Base-by-base conservation (phyloP, 2,888 invertebrate species). In the Cataglyphis albicans region DNA sequence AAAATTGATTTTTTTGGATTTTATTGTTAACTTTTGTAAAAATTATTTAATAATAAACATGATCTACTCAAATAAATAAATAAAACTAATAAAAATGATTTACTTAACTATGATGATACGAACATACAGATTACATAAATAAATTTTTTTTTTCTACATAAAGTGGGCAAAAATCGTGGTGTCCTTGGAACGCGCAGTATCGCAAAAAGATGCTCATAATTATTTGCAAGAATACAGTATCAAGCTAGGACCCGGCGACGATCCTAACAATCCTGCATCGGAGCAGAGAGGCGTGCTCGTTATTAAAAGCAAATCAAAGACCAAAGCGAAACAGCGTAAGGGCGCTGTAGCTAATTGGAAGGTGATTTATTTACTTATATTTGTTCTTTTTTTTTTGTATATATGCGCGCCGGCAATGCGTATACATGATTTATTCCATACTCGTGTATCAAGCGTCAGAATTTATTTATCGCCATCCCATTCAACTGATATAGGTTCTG, bases 91-190 rank as follows among this genome's bases (percentile, higher is more conserved):
- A 9, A 55, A 7, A 35, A 5, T 55, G 9, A 55, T 21, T 0
- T 12, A n/a, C 12, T 3, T 73, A 73, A 5, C 1, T 57, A n/a
- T 0, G 10, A 3, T 59, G 9, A 32, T 7, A 5, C 7, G 0
- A 35, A 59, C 35, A 25, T 25, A 3, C 10, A 25, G 52, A 67
- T 65, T 38, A 67, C 10, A 44, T 21, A 74, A 64, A 63, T 10
- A 48, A 0, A 25, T 10, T 35, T 35, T 35, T 52, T 48, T 59
- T 76, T 86, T 88, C 15, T 61, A 41, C n/a, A 32, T 74, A 55
- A 94, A 99, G 98, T 99, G 99, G 98, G 99, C 99, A 0, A 99
- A 99, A 95, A 99, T 99, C 89, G 99, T 99, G 3, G 98, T 99
- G 32, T 98, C 99, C 0, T 94, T 99, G 90, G 99, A 99, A 94